Evolutionary conservation across 2,797 vertebrate species (phyloP), one percentile per base, ranked within the genome.

Genomic region (Propithecus deckenii): DNA sequence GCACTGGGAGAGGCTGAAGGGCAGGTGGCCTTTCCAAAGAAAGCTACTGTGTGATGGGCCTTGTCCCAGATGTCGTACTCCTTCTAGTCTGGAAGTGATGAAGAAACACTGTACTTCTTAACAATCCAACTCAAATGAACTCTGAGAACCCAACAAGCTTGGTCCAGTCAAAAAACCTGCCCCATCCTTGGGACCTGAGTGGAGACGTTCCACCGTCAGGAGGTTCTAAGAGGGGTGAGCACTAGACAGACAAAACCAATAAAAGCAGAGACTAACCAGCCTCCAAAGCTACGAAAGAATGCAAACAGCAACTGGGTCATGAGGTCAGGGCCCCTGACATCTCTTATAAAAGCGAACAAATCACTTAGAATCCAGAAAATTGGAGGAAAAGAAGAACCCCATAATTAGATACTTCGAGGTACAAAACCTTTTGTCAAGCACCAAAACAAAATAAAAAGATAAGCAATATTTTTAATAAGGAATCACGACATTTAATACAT

Each of bases 271-370:
- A 30, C 50, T 30, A 22, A 86, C 1, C 72, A 9, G 9, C 11
- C 17, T 38, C 43, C 28, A 35, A 72, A 76, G 35, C 71, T 38
- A 3, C 8, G 7, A 20, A 43, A 18, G 48, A 83, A 65, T 38
- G 4, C 12, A 67, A 52, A 61, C 2, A n/a, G 14, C 15, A 41
- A 76, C 17, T 10, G 8, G 35, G 23, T 32, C 18, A 0, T 4
- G 9, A 32, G 52, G 7, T 72, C 46, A 65, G 46, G 17, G 5
- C 7, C 22, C 28, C 30, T 89, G 52, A n/a, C 12, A 55, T 55
- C 11, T 63, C 71, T 71, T 79, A 55, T 28, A 76, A 91, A 76
- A 81, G 32, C 22, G 57, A 92, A 76, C 4, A 79, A 72, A 63
- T 30, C 7, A 17, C 1, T 63, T 48, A 41, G 89, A 57, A 85